A percentile compares a stretch with the other conserved stretches of the same genome.
Evolutionary conservation across 2,888 invertebrate species (phyloP).

Genomic region (Geotrupes spiniger): DNA sequence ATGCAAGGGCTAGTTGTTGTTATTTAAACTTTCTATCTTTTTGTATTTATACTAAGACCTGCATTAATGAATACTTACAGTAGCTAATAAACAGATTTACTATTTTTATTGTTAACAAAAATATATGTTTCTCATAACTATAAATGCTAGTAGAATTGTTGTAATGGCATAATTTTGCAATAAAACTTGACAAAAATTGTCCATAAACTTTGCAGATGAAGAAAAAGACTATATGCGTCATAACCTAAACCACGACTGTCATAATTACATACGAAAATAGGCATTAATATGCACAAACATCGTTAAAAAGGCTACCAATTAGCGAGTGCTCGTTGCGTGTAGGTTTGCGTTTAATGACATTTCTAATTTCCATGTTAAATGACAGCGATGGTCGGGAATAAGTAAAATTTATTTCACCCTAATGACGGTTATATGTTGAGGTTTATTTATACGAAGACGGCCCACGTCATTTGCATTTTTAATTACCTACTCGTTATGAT

Average conservation of each 20-base stretch:
- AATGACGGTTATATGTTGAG: conserved; percentile 15
- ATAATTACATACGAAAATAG: conserved; percentile 13
- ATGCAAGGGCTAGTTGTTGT: no score
- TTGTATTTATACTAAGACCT: no score
- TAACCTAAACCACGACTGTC: conserved; percentile 17
- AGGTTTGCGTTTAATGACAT: conserved; percentile 18
- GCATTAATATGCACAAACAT: conserved; percentile 18
- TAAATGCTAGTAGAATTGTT: no score
- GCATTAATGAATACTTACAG: no score
- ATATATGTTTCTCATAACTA: no score
- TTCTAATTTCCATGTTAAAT: conserved; percentile 20
- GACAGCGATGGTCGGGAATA: conserved; percentile 13
- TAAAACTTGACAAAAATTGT: not conserved
- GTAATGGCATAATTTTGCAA: no score
- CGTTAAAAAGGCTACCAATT: conserved; percentile 22
- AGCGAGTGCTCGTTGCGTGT: conserved; percentile 18
- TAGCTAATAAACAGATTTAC: no score
- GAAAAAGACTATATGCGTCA: conserved; percentile 12
- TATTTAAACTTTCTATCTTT: no score
- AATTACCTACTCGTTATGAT: conserved; percentile 22
- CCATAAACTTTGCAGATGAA: not conserved
- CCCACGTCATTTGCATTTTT: conserved; percentile 22
- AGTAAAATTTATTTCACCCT: conserved; percentile 20
- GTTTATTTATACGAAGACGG: conserved; percentile 13
- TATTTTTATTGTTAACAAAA: no score